These are phyloP conservation scores for Diglossa brunneiventris DNA, from an alignment of 2,113 vertebrate species.

Conservation along the genomic window DNA sequence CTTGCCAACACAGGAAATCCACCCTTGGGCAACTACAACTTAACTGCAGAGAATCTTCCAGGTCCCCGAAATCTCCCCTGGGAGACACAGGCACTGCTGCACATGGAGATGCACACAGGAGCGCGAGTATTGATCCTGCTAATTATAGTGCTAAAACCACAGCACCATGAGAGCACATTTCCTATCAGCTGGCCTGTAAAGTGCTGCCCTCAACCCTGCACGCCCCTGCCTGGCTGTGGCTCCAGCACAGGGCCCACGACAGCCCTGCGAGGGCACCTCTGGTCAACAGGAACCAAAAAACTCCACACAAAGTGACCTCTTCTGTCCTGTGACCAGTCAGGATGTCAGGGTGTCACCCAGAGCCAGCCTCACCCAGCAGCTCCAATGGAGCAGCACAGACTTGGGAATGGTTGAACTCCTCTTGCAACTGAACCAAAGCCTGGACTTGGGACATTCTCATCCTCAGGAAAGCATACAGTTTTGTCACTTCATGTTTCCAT, in stretches of 20 bases:
- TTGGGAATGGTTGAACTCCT: not conserved
- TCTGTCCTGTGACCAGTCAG: not conserved
- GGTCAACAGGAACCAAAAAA: not conserved
- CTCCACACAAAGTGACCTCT: rapidly evolving
- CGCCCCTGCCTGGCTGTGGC: rapidly evolving
- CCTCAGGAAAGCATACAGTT: not conserved
- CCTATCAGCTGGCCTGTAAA: not conserved
- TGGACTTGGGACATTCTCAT: not conserved
- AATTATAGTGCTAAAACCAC: constrained; percentile 30
- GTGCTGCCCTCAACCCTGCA: not conserved
- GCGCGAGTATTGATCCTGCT: not conserved
- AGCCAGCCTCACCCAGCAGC: not conserved
- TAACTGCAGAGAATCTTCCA: not conserved
- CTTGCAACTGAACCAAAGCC: not conserved
- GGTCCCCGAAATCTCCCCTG: not conserved
- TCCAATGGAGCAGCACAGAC: not conserved
- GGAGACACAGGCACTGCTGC: not conserved
- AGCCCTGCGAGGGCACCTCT: not conserved
- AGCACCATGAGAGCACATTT: not conserved
- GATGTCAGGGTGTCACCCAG: rapidly evolving
- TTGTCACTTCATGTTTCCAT: not conserved
- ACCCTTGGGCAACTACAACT: not conserved
- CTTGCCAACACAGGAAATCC: not conserved
- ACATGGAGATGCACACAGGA: not conserved
- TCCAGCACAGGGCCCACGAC: rapidly evolving